phyloP scores from a whole-genome alignment of 2,888 invertebrate genomes.

The Clivina fossor region DNA sequence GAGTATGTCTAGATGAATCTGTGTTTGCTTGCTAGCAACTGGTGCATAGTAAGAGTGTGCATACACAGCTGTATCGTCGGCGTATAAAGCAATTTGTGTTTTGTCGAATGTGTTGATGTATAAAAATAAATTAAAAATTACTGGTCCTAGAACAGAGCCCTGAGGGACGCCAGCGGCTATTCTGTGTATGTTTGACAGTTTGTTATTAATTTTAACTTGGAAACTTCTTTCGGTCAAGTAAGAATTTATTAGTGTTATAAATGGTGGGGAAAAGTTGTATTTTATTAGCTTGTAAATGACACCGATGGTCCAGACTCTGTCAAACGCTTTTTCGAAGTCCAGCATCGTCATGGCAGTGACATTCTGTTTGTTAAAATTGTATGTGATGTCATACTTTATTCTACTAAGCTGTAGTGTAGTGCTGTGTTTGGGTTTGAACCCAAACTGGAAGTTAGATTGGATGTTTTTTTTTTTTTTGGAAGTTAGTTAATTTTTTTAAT shows the following conservation, averaged over 20 bases:
- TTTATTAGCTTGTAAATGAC: slow-evolving; percentile 41
- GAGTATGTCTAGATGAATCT: slow-evolving; percentile 4
- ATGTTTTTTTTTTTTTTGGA: slow-evolving; percentile 34
- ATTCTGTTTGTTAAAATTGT: slow-evolving; percentile 42
- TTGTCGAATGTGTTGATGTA: too few relatives aligned
- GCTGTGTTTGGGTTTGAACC: slow-evolving; percentile 43
- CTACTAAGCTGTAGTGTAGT: slow-evolving; percentile 43
- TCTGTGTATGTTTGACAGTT: too few relatives aligned
- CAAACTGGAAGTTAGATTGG: slow-evolving; percentile 41
- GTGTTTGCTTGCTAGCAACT: slow-evolving; percentile 2
- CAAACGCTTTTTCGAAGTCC: slow-evolving; percentile 48
- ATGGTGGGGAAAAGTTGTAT: slow-evolving; percentile 32
- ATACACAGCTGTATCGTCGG: slow-evolving; percentile 36
- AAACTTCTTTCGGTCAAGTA: too few relatives aligned
- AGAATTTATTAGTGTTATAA: slow-evolving; percentile 30
- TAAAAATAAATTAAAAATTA: too few relatives aligned
- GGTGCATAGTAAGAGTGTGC: neutral
- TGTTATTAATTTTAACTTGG: too few relatives aligned
- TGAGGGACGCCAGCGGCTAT: too few relatives aligned
- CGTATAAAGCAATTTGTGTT: slow-evolving; percentile 36
- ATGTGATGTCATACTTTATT: slow-evolving; percentile 41
- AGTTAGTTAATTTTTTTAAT: slow-evolving; percentile 33
- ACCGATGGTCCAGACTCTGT: slow-evolving; percentile 44
- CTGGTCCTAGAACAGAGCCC: too few relatives aligned
- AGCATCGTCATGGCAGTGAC: slow-evolving; percentile 43